Base-by-base conservation (phyloP, 1,140 invertebrate genomes). In the Zaprionus capensis region DNA sequence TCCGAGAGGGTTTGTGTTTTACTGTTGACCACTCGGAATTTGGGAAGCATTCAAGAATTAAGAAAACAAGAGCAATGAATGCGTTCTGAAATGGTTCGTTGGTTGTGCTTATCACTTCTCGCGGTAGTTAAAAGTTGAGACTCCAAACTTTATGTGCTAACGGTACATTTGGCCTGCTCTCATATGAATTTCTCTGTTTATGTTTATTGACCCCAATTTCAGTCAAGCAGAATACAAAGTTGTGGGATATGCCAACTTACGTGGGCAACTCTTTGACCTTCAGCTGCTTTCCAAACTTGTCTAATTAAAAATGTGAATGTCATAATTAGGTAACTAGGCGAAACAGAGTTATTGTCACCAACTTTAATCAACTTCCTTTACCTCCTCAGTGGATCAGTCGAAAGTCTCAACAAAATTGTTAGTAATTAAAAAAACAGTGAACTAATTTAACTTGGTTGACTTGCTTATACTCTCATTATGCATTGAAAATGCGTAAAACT, bases 161-260 rank as follows among this genome's bases (percentile, higher is more conserved):
- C 78, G 78, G 75, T 74, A 58, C 31, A 28, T 9, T 28, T 11
- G 31, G 4, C 11, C 22, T 49, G 38, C 34, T 65, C 49, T 65
- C n/a, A 46, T 36, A 17, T 20, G 53, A 63, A 64, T 69, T 73
- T 73, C 49, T 44, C 66, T 74, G 57, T 57, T 58, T 44, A 44
- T 55, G 49, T 24, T 70, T 61, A 74, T 55, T 80, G 76, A 66
- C 71, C 78, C 41, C 71, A 58, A 56, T 78, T 74, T n/a, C n/a
- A 49, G 28, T 28, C 22, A 26, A 31, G 28, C n/a, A 24, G 62
- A 66, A 56, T 14, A 64, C 36, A 44, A 55, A 73, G 20, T 62
- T 17, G 38, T 64, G 49, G 53, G 49, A 57, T 57, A 59, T 59
- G 11, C 20, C 41, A n/a, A n/a, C n/a, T n/a, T n/a, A n/a, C n/a